Evolutionary conservation across 2,888 invertebrate species (phyloP).

Genomic region (Drosophila yooni): DNA sequence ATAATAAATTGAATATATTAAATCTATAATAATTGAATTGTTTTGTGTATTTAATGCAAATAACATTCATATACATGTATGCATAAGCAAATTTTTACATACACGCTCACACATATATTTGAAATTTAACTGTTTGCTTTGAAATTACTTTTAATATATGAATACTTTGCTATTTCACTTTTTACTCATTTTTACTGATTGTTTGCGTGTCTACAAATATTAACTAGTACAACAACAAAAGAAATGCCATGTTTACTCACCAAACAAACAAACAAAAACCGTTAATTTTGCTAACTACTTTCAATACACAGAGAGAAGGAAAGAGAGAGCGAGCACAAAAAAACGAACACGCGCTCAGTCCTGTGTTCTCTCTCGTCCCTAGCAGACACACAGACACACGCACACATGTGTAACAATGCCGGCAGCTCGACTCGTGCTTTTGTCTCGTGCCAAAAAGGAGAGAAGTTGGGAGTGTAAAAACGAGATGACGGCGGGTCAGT

Average conservation of each 20-base stretch:
- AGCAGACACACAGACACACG: constrained; percentile 26
- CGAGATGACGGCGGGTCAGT: constrained; percentile 74
- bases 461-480: constrained; percentile 56
- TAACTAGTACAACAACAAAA: background rate
- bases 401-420: constrained; percentile 38
- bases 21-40: background rate
- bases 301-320: background rate
- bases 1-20: background rate
- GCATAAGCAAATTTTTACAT: background rate
- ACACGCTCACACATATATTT: background rate
- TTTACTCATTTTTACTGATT: background rate
- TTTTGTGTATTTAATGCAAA: background rate
- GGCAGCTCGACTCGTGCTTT: constrained; percentile 50
- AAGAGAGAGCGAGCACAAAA: constrained; percentile 35
- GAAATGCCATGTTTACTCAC: constrained; percentile 5
- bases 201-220: background rate
- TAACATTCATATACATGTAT: background rate
- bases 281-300: constrained; percentile 36
- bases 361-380: constrained; percentile 34
- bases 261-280: constrained; percentile 14
- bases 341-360: constrained; percentile 11
- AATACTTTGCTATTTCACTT: background rate
- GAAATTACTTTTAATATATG: background rate
- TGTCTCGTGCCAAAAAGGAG: constrained; percentile 51
- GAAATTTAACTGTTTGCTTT: background rate